These are phyloP conservation scores for Anoplopoma fimbria DNA, from an alignment of 2,113 vertebrate genomes.

Conservation along the genomic window DNA sequence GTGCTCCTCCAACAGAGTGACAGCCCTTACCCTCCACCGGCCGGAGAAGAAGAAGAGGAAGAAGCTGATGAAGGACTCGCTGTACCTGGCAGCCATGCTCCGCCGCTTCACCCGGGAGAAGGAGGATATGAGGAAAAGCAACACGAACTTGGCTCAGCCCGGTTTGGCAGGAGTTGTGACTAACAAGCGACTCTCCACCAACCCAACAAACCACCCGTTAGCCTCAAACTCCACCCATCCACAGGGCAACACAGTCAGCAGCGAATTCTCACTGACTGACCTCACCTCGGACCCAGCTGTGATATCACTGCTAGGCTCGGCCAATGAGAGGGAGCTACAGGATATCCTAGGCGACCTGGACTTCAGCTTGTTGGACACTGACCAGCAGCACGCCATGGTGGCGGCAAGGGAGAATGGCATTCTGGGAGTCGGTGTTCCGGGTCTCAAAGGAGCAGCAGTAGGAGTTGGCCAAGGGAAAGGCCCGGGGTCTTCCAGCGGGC, in stretches of 20 bases:
- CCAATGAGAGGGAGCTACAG: slow-evolving; percentile 93
- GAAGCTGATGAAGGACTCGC: slow-evolving; percentile 94
- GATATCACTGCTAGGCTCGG: slow-evolving; percentile 94
- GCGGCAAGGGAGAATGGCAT: slow-evolving; percentile 89
- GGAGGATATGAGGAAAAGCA: slow-evolving; percentile 90
- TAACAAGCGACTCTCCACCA: slow-evolving; percentile 74
- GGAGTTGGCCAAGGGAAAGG: slow-evolving; percentile 81
- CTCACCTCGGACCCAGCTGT: slow-evolving; percentile 88
- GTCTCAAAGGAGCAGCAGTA: slow-evolving; percentile 51
- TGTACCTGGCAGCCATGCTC: slow-evolving; percentile 95
- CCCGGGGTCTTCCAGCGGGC: slow-evolving; percentile 68
- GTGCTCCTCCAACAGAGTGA: slow-evolving; percentile 82
- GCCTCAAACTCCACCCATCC: slow-evolving; percentile 81
- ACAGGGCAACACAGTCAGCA: slow-evolving; percentile 76
- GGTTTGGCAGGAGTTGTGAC: slow-evolving; percentile 60
- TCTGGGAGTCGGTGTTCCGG: slow-evolving; percentile 67
- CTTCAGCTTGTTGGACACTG: slow-evolving; percentile 91
- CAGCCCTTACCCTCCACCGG: slow-evolving; percentile 90
- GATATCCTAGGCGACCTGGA: slow-evolving; percentile 94
- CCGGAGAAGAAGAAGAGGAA: slow-evolving; percentile 98
- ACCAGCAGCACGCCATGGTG: slow-evolving; percentile 86
- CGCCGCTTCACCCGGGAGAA: slow-evolving; percentile 96
- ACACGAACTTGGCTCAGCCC: slow-evolving; percentile 62
- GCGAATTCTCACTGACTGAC: slow-evolving; percentile 77
- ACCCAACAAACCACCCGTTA: slow-evolving; percentile 78